Evolutionary conservation across 2,113 vertebrate species (phyloP), one percentile per base, ranked within the genome.

Genomic region (Laterallus jamaicensis): DNA sequence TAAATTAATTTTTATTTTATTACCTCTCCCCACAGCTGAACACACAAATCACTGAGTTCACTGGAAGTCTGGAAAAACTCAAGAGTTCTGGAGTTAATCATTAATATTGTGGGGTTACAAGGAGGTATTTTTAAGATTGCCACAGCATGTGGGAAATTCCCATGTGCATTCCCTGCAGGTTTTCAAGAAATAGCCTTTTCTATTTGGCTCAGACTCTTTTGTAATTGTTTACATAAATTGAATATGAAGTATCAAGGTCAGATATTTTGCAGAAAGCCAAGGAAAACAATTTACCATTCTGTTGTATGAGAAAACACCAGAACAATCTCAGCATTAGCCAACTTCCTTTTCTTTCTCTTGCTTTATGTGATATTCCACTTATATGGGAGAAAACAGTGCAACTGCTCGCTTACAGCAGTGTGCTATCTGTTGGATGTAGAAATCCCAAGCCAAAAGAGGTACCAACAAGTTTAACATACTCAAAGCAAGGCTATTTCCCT

Each of bases 171-270:
- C 86, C 93, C 96, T 87, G 69, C 88, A 97, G 96, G 92, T 96
- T 96, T 97, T 92, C 77, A 97, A 96, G 95, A 96, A 96, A 92
- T 42, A 91, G 66, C 83, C 80, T 82, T 93, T 92, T 96, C 90
- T 91, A 3, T 75, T 96, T 93, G 92, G 83, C 86, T 93, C 77
- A 94, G 88, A 95, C 76, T 58, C 32, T 85, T 93, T 85, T 91
- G 70, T 73, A 93, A 95, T 94, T 97, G 95, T 96, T 97, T 96
- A 97, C 92, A 96, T 94, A 89, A 93, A 97, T 76, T 88, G 92
- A 93, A 93, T 86, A 92, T 63, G 90, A 96, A 96, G 37, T 95
- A 94, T 91, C 93, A 96, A 94, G 93, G 96, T 96, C 96, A 96
- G 81, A 96, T 94, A 94, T 93, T 97, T 95, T 96, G 83, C 92